Conservation (phyloP, 2,113 vertebrate genomes). For the rat (Rattus norvegicus) region DNA sequence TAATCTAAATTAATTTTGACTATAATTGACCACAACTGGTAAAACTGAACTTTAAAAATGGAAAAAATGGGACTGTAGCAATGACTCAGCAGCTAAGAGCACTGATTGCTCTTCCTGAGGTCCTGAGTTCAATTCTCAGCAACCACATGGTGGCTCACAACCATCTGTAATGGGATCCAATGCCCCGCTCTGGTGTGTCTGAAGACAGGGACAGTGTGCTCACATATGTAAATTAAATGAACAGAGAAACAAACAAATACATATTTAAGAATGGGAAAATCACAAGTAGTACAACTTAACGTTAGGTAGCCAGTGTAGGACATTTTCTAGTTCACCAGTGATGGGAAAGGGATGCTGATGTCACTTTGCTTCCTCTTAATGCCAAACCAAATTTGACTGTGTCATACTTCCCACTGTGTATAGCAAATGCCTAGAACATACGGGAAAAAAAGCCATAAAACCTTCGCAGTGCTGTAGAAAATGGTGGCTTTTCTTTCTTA, state of each 20-base stretch:
- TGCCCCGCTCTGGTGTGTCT: too few relatives aligned
- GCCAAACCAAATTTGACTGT: not conserved
- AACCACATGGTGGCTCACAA: too few relatives aligned
- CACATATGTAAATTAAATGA: too few relatives aligned
- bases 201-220: too few relatives aligned
- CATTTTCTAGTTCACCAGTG: not conserved
- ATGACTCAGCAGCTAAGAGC: too few relatives aligned
- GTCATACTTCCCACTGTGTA: not conserved
- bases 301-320: not conserved
- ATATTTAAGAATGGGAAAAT: not conserved
- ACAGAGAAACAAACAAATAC: too few relatives aligned
- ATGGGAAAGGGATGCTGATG: not conserved
- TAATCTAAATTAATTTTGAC: not conserved
- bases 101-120: too few relatives aligned
- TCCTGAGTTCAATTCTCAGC: too few relatives aligned
- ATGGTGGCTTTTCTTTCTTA: not conserved
- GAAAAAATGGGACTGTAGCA: not conserved
- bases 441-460: not conserved
- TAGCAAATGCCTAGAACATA: not conserved
- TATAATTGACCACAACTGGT: not conserved
- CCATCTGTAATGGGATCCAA: too few relatives aligned
- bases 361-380: not conserved
- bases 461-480: not conserved
- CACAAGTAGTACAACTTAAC: not conserved
- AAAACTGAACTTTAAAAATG: not conserved